Evolutionary conservation across 2,113 vertebrate genomes (phyloP), one percentile per base, ranked within the genome.

Genomic region (Indicator maculatus): DNA sequence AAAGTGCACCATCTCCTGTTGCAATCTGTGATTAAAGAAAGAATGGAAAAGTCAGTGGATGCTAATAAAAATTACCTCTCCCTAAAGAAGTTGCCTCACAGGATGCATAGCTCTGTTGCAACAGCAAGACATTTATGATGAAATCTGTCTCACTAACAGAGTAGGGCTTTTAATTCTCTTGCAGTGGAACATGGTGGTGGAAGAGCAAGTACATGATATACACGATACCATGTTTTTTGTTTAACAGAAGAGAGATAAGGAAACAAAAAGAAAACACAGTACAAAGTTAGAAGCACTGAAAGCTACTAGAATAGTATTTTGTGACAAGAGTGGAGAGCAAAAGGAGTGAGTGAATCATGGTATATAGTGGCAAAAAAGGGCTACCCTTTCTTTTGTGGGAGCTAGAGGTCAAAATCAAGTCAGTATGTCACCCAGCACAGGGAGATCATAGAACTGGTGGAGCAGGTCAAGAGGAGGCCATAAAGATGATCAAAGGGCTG

Each of bases 1-100:
- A 99, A 93, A 23, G 99, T 98, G 79, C 99, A 99, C 99, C 99
- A 99, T 39, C 98, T 98, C 56, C 96, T 98, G 45, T 95, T 97
- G 97, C 98, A 98, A 38, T 99, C 99, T 99, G 96, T 55, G 24
- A 96, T 94, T 86, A 83, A 88, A 93, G 87, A 95, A 83, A 64
- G 44, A 84, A 86, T 6, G 61, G 27, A 77, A 50, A 70, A 70
- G 44, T 74, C 33, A 91, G 55, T 55, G 47, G 19, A 50, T 41
- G 28, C 52, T 16, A 83, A 66, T 44, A 77, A 47, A 66, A 44
- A 52, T 20, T 39, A 39, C 20, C 20, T 67, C 33, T 67, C 71
- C 18, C 60, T 69, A 20, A 4, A 88, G 41, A 63, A 67, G 10
- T 9, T 55, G 5, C 33, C 44, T 76, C n/a, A 18, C 6, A 88